phyloP scores from a whole-genome alignment of 2,888 invertebrate species.

The Chelonus formosanus region DNA sequence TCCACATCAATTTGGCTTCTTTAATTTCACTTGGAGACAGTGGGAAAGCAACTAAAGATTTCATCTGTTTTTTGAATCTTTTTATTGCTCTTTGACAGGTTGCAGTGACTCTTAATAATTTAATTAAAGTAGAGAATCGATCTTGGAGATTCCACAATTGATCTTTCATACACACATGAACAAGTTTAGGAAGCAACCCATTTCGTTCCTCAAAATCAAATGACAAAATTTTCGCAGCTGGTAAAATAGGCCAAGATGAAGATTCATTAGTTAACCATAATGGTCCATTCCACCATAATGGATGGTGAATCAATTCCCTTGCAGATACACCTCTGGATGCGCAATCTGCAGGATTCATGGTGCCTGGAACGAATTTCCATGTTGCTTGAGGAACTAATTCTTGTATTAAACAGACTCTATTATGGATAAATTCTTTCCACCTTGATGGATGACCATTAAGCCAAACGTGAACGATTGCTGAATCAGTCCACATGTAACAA shows the following conservation, averaged over 20 bases:
- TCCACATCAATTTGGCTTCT: too few species aligned
- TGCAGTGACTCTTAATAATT: too few species aligned
- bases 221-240: too few species aligned
- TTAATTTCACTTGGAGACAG: too few species aligned
- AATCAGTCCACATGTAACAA: slow-evolving; percentile 27
- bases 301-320: neutral
- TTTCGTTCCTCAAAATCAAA: too few species aligned
- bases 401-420: slow-evolving; percentile 16
- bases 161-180: too few species aligned
- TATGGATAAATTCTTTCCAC: slow-evolving; percentile 28
- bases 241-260: neutral
- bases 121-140: too few species aligned
- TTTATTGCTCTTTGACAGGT: too few species aligned
- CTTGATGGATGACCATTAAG: slow-evolving; percentile 11
- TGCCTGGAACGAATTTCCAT: slow-evolving; percentile 7
- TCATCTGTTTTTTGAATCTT: too few species aligned
- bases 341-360: slow-evolving; percentile 19
- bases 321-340: slow-evolving; percentile 5
- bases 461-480: slow-evolving; percentile 20
- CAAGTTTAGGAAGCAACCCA: too few species aligned
- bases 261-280: neutral
- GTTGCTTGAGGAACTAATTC: neutral
- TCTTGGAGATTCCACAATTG: too few species aligned
- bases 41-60: too few species aligned
- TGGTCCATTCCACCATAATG: slow-evolving; percentile 15